Conservation (phyloP, 2,888 invertebrate genomes). For the Diplazon laetatorius region DNA sequence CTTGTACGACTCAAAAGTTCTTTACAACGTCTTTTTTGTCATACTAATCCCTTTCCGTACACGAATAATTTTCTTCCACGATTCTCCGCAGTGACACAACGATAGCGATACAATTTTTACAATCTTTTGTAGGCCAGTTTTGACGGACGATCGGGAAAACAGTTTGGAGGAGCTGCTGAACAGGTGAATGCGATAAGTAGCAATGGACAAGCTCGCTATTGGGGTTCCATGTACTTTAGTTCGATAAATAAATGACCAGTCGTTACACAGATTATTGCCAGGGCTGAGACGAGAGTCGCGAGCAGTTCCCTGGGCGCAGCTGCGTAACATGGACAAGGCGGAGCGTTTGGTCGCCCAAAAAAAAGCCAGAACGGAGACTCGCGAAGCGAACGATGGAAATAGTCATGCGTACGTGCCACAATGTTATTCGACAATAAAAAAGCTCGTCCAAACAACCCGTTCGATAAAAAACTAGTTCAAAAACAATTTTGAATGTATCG, state of each 20-base stretch:
- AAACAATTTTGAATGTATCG: no score
- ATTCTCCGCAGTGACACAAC: no score
- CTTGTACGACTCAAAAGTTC: no score
- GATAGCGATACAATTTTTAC: no score
- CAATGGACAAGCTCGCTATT: neutral
- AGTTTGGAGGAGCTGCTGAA: constrained; percentile 69
- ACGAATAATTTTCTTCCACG: no score
- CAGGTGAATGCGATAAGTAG: constrained; percentile 68
- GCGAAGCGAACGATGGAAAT: constrained; percentile 1
- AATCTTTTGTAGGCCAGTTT: constrained; percentile 73
- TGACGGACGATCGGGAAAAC: constrained; percentile 66
- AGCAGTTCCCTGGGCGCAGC: constrained; percentile 71
- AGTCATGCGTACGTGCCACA: constrained; percentile 14
- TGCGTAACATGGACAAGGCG: constrained; percentile 71
- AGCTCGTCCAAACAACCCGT: no score
- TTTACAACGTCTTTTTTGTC: no score
- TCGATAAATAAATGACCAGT: no score
- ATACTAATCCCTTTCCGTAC: no score
- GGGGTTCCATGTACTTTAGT: no score
- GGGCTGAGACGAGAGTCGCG: constrained; percentile 64
- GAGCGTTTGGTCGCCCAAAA: constrained; percentile 70
- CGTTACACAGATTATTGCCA: constrained; percentile 73
- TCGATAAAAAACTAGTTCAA: no score
- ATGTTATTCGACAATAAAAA: neutral
- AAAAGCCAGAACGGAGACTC: constrained; percentile 49